These are phyloP conservation scores for Agrypnia vestita DNA, from an alignment of 1,140 invertebrate genomes.

Conservation along the genomic window DNA sequence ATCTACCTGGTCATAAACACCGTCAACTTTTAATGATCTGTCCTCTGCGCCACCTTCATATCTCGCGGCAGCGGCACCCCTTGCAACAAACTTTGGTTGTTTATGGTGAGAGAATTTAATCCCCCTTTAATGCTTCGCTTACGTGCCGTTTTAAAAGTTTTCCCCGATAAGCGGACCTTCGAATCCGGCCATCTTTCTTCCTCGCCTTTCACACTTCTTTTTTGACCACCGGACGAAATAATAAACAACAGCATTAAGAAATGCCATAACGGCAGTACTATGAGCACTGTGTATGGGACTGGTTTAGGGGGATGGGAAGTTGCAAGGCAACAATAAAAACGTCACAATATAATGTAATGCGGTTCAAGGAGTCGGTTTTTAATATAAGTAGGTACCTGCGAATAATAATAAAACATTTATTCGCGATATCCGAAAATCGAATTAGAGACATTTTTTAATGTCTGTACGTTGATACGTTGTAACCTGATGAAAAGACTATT, in stretches of 20 bases:
- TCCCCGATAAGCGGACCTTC: slow-evolving; percentile 21
- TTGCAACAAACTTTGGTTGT: slow-evolving; percentile 4
- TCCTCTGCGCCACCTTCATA: neutral
- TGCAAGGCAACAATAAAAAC: neutral
- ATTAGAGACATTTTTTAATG: too few species aligned
- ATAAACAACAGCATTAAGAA: slow-evolving; percentile 12
- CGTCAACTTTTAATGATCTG: slow-evolving; percentile 24
- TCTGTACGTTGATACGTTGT: too few species aligned
- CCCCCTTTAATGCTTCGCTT: slow-evolving; percentile 20
- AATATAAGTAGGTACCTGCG: too few species aligned
- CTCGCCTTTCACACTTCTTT: slow-evolving; percentile 8
- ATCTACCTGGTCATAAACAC: slow-evolving; percentile 3
- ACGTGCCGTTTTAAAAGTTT: slow-evolving; percentile 32
- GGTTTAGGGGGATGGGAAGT: neutral
- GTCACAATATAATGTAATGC: too few species aligned
- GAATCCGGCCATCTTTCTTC: slow-evolving; percentile 12
- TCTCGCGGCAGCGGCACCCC: neutral
- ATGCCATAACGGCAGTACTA: slow-evolving; percentile 10
- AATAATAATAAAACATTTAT: too few species aligned
- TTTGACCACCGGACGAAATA: neutral
- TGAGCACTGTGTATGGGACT: slow-evolving; percentile 14
- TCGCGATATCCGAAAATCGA: too few species aligned
- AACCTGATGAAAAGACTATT: too few species aligned
- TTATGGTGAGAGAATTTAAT: slow-evolving; percentile 22
- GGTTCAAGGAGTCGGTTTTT: too few species aligned